These are phyloP conservation scores for Halichoeres trimaculatus DNA, from an alignment of 2,113 vertebrate species.

Conservation along the genomic window DNA sequence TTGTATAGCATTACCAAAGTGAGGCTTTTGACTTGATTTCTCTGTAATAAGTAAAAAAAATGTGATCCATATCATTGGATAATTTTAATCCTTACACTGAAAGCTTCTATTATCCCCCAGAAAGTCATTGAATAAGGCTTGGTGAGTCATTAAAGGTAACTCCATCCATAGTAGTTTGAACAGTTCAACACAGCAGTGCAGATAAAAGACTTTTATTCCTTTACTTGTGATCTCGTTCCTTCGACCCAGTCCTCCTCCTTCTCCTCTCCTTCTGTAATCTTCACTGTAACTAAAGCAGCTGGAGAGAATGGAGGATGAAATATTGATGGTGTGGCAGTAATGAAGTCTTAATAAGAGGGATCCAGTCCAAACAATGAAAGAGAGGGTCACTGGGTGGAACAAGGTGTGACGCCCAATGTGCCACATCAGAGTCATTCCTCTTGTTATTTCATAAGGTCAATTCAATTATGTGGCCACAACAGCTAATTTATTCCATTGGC, in stretches of 20 bases:
- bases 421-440: slow-evolving; percentile 60
- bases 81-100: not conserved
- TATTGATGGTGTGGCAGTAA: slow-evolving; percentile 66
- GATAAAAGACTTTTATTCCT: slow-evolving; percentile 49
- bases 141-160: slow-evolving; percentile 13
- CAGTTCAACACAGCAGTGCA: slow-evolving; percentile 1
- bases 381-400: slow-evolving; percentile 36
- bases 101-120: slow-evolving; percentile 12
- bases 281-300: slow-evolving; percentile 34
- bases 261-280: slow-evolving; percentile 34
- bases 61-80: too few relatives aligned
- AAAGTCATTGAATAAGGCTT: slow-evolving; percentile 10
- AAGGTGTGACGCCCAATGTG: slow-evolving; percentile 45
- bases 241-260: slow-evolving; percentile 43
- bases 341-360: slow-evolving; percentile 67
- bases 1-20: too few relatives aligned
- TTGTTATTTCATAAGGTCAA: slow-evolving; percentile 83
- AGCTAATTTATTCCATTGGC: slow-evolving; percentile 75
- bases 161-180: slow-evolving; percentile 24
- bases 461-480: slow-evolving; percentile 73
- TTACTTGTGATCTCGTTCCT: slow-evolving; percentile 33
- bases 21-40: too few relatives aligned
- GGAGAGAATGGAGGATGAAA: slow-evolving; percentile 46
- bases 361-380: slow-evolving; percentile 53
- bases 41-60: too few relatives aligned